phyloP scores from a whole-genome alignment of 1,140 invertebrate genomes.

The Solenopsis invicta region DNA sequence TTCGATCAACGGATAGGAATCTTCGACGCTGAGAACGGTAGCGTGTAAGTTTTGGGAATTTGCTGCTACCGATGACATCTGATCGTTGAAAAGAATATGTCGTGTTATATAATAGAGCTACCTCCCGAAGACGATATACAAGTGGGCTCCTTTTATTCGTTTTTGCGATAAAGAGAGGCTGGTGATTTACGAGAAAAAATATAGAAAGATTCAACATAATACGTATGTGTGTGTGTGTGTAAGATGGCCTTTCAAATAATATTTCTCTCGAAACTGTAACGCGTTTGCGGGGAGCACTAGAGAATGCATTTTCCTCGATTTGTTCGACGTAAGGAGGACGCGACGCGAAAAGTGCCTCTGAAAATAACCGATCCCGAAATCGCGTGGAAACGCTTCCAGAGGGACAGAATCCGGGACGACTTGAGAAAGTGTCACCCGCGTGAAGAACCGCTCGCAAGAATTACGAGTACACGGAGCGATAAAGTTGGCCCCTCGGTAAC shows the following conservation, averaged over 20 bases:
- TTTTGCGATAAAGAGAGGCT: not conserved
- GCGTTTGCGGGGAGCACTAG: not conserved
- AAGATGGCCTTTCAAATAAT: not conserved
- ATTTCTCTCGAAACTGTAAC: not conserved
- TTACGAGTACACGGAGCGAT: slow-evolving; percentile 86
- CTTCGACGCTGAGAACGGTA: slow-evolving; percentile 34
- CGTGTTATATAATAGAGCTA: slow-evolving; percentile 27
- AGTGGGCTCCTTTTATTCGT: slow-evolving; percentile 17
- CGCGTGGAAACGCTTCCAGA: slow-evolving; percentile 64
- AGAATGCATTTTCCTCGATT: slow-evolving; percentile 23
- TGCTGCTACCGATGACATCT: not conserved
- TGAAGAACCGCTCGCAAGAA: slow-evolving; percentile 84
- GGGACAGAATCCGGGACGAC: slow-evolving; percentile 21
- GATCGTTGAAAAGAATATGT: slow-evolving; percentile 11
- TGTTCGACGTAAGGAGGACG: slow-evolving; percentile 18
- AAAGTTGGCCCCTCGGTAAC: slow-evolving; percentile 83
- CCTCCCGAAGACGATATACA: not conserved
- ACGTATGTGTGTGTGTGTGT: not conserved
- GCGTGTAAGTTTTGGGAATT: slow-evolving; percentile 22
- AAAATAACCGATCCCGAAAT: slow-evolving; percentile 75
- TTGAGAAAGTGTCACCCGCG: slow-evolving; percentile 65
- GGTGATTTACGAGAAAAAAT: slow-evolving; percentile 27
- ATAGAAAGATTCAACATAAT: slow-evolving; percentile 1
- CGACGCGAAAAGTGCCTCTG: slow-evolving; percentile 38
- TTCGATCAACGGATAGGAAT: slow-evolving; percentile 6